Base-by-base conservation (phyloP, 2,113 vertebrate species). In the Sinocyclocheilus anshuiensis region DNA sequence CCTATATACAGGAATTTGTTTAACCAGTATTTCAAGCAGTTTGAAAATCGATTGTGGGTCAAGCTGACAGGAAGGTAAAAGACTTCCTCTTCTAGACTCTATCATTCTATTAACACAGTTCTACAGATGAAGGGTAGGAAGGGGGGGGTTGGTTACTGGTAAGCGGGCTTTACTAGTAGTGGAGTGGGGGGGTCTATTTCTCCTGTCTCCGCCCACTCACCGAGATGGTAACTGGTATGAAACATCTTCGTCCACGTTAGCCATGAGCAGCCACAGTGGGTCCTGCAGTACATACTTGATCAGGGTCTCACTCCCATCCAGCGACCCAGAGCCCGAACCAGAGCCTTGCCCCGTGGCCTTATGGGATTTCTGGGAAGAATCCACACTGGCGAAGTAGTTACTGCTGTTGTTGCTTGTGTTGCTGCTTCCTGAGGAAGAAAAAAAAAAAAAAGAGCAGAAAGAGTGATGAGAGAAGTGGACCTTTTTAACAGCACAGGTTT, bases 301-400 rank as follows among this genome's bases (percentile, higher is more conserved):
- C 88, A 96, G 90, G 33, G 87, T 93, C 33, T 94, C 91, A 0
- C 89, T 92, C 42, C 93, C 93, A 13, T 92, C 94, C 87, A 89
- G 67, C 8, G n/a, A 91, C 57, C 57, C 36, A 0, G 18, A 79
- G 61, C 65, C 88, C 8, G 91, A 71, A 39, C 81, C 42, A 26
- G 81, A 88, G 48, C 63, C 78, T 63, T 81, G 91, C 78, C 90
- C 89, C 24, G 94, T 92, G 63, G 93, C 94, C 89, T 94, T 94
- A 91, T 94, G 95, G 65, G 96, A 96, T 33, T 96, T 97, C 94
- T 99, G 97, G 0, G 96, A 98, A 0, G 97, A 99, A 91, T 98
- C 97, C 39, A 97, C 92, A 55, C 97, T 98, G 87, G 97, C 97
- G 0, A 98, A 99, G 90, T 97, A 99, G 48, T 96, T 97, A 93